Evolutionary conservation across 2,888 invertebrate species (phyloP).

Genomic region (Neuroscelio doddi): DNA sequence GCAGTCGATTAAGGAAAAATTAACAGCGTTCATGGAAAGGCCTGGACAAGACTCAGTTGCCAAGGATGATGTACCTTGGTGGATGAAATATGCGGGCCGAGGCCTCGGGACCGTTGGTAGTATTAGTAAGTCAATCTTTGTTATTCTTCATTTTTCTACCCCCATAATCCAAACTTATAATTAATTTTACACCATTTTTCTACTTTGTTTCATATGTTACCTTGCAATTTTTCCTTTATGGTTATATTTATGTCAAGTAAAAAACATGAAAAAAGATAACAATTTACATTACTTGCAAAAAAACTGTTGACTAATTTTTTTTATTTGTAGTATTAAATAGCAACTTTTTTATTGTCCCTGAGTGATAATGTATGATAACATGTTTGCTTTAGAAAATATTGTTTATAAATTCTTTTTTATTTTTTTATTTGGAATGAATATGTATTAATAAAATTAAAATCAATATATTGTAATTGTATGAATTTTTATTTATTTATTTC

Average conservation of each 20-base stretch:
- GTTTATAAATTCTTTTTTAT: no score
- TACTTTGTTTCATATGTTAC: neutral
- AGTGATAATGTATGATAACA: no score
- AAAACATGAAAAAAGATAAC: no score
- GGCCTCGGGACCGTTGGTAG: slow-evolving; percentile 88
- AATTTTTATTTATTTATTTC: no score
- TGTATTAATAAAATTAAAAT: no score
- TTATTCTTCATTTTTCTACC: neutral
- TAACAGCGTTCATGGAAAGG: slow-evolving; percentile 84
- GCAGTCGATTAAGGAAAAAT: slow-evolving; percentile 86
- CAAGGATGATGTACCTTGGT: slow-evolving; percentile 91
- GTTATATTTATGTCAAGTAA: neutral
- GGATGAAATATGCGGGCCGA: slow-evolving; percentile 90
- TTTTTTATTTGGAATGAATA: no score
- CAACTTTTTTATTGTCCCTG: no score
- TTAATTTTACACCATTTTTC: neutral
- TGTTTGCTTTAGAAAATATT: no score
- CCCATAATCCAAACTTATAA: neutral
- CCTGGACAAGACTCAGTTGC: slow-evolving; percentile 85
- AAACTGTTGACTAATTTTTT: no score
- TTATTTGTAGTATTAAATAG: no score
- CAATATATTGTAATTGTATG: no score
- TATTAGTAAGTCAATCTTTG: slow-evolving; percentile 78
- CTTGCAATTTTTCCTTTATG: neutral
- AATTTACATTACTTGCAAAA: no score